These are phyloP conservation scores for Ctenochaetus hawaiiensis DNA, from an alignment of 2,797 vertebrate species.

Conservation along the genomic window DNA sequence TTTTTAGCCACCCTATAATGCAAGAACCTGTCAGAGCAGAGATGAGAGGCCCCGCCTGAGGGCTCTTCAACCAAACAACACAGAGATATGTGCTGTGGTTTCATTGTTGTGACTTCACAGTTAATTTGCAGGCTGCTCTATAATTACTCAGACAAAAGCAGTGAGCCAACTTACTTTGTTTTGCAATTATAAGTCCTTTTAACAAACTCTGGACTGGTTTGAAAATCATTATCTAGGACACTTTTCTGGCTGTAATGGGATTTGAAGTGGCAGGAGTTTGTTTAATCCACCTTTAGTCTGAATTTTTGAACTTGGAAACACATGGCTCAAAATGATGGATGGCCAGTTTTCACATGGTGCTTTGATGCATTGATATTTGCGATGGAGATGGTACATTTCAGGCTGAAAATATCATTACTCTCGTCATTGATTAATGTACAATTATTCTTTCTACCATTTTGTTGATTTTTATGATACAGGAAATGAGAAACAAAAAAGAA, in stretches of 20 bases:
- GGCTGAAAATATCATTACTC: not conserved
- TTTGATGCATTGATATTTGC: not conserved
- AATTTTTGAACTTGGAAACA: not conserved
- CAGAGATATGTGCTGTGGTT: slow-evolving; percentile 34
- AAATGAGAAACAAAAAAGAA: not conserved
- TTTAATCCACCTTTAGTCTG: slow-evolving; percentile 32
- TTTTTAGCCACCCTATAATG: slow-evolving; percentile 24
- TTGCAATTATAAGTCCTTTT: slow-evolving; percentile 25
- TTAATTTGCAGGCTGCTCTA: slow-evolving; percentile 26
- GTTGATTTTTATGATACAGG: not conserved
- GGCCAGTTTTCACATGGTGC: not conserved
- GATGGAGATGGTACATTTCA: not conserved
- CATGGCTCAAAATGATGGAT: not conserved
- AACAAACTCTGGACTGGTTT: slow-evolving; percentile 18
- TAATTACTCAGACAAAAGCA: slow-evolving; percentile 44
- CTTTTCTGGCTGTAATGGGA: slow-evolving; percentile 24
- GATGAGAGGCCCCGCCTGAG: slow-evolving; percentile 1
- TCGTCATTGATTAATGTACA: not conserved
- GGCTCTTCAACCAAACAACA: slow-evolving; percentile 30
- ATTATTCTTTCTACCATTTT: not conserved
- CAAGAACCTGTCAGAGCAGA: slow-evolving; percentile 24
- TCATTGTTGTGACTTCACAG: slow-evolving; percentile 23
- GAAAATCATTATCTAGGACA: slow-evolving; percentile 42
- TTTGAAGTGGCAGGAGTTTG: slow-evolving; percentile 34
- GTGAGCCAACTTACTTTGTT: not conserved